Conservation (phyloP, 2,797 vertebrate genomes). For the Diceros bicornis region DNA sequence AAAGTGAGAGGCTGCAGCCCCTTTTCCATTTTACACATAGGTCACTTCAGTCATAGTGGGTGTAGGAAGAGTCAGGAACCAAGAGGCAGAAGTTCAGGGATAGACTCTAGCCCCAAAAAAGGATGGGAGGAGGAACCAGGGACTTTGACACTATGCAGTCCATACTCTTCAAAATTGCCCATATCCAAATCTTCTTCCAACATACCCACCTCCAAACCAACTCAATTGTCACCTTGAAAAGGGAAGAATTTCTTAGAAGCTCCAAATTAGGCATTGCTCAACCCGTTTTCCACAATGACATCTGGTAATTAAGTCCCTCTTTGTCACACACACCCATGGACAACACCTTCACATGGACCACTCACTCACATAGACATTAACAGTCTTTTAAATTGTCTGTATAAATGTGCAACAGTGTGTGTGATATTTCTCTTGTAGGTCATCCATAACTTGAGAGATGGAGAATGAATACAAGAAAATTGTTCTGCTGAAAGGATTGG, state of each 20-base stretch:
- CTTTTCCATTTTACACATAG: neutral
- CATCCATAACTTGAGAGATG: neutral
- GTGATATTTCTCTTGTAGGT: neutral
- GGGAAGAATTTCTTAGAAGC: neutral
- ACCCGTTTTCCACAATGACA: neutral
- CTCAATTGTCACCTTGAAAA: neutral
- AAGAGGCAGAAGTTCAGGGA: neutral
- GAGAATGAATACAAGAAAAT: neutral
- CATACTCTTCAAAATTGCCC: too few relatives aligned
- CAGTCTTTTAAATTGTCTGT: neutral
- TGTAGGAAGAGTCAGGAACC: neutral
- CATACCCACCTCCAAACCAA: neutral
- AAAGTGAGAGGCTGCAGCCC: neutral
- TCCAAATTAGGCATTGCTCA: neutral
- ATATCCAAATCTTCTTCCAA: neutral
- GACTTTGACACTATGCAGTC: neutral
- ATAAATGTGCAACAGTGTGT: neutral
- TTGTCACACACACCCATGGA: neutral
- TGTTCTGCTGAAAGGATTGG: neutral
- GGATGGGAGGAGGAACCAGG: too few relatives aligned
- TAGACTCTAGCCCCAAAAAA: fast-evolving
- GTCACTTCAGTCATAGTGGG: neutral
- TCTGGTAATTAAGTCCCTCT: neutral
- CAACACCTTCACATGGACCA: too few relatives aligned
- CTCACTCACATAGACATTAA: too few relatives aligned